Evolutionary conservation across 2,888 invertebrate species (phyloP), one percentile per base, ranked within the genome.

Genomic region (Diachrysia chrysitis): DNA sequence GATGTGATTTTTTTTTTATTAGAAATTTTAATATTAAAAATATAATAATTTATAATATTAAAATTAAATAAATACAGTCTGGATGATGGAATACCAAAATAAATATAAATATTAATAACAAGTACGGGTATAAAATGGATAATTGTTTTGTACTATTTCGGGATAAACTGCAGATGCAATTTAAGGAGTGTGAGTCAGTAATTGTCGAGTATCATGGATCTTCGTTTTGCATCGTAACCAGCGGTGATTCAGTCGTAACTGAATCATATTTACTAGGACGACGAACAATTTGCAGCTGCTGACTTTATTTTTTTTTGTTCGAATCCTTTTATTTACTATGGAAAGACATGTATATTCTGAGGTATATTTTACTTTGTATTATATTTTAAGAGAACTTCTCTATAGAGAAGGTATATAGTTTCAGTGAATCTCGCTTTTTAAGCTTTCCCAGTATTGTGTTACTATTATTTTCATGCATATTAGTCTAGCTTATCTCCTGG

Each of bases 161-260:
- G n/a, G n/a, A 4, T 42, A 5, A 5, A n/a, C 7, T n/a, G 42
- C 4, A 42, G 37, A 42, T 42, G n/a, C 42, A 42, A n/a, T 42
- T n/a, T n/a, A 42, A n/a, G 42, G 42, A 42, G 42, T n/a, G n/a
- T 42, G 42, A 42, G 42, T 42, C 42, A 42, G 42, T 42, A n/a
- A 42, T 42, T 42, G 42, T 42, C 0, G n/a, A n/a, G n/a, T 37
- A 42, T 42, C 42, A n/a, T n/a, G n/a, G 42, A n/a, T 42, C n/a
- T 42, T 42, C 42, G 42, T 42, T 42, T 42, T 42, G 42, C 42
- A 42, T 42, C 42, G 42, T 42, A n/a, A 42, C 42, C 42, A 42
- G 32, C 42, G 42, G n/a, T 42, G 42, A 42, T n/a, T 42, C 42
- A 16, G 42, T n/a, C 37, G 32, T 37, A 42, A 42, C 42, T 42